Percentiles rank a stretch among this genome's conserved stretches.
Evolutionary conservation across 2,888 invertebrate species (phyloP).

Genomic region (Crepidodera aurea): DNA sequence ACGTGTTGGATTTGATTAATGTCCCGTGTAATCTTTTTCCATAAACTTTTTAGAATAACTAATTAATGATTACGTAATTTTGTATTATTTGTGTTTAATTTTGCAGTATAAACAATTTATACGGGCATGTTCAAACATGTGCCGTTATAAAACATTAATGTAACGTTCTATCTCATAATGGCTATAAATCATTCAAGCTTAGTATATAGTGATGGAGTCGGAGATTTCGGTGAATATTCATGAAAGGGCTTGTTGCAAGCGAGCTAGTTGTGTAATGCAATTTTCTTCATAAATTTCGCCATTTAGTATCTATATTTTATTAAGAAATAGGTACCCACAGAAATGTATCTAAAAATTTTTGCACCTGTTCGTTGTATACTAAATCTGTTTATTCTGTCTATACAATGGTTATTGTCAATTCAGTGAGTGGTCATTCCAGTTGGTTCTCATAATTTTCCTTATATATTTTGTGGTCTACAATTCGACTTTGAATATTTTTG

Average conservation of each 20-base stretch:
- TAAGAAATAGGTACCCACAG: too few relatives aligned
- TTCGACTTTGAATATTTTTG: too few relatives aligned
- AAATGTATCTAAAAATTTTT: too few relatives aligned
- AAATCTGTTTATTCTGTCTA: too few relatives aligned
- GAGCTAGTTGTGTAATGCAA: slow-evolving; percentile 13
- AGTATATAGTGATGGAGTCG: slow-evolving; percentile 28
- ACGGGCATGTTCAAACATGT: slow-evolving; percentile 56
- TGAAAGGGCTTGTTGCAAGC: slow-evolving; percentile 44
- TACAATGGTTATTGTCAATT: too few relatives aligned
- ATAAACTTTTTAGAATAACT: slow-evolving; percentile 30
- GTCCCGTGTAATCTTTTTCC: slow-evolving; percentile 9
- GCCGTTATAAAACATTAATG: slow-evolving; percentile 60
- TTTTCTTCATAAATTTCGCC: slow-evolving; percentile 3
- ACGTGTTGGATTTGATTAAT: slow-evolving; percentile 14
- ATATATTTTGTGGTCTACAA: too few relatives aligned
- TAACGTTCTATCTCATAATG: slow-evolving; percentile 57
- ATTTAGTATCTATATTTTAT: slow-evolving; percentile 4
- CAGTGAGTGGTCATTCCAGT: too few relatives aligned
- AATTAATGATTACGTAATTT: slow-evolving; percentile 32
- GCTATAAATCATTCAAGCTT: slow-evolving; percentile 60
- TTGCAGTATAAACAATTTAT: slow-evolving; percentile 36
- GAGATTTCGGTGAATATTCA: slow-evolving; percentile 56
- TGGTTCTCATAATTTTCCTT: too few relatives aligned
- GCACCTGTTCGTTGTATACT: too few relatives aligned
- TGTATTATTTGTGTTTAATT: slow-evolving; percentile 39